phyloP scores from a whole-genome alignment of 2,888 invertebrate genomes.

The Rotaria sp. region DNA sequence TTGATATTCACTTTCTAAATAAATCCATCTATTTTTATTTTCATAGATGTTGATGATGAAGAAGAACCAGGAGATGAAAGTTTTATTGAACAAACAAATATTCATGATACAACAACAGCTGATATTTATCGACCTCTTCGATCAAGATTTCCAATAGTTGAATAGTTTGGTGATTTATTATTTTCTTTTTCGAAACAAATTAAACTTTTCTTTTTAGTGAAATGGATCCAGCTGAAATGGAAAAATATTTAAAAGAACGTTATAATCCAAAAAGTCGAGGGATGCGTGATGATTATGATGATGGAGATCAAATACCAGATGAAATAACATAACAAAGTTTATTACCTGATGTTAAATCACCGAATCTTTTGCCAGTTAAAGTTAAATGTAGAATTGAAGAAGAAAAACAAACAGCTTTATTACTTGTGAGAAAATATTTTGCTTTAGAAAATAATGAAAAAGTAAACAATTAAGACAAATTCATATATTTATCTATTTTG shows the following conservation, averaged over 20 bases:
- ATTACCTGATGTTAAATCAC: conserved; percentile 61
- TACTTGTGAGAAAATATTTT: conserved; percentile 82
- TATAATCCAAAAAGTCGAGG: conserved; percentile 25
- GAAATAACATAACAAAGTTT: conserved; percentile 37
- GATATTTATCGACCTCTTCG: neutral
- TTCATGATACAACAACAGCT: conserved; percentile 23
- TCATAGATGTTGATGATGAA: conserved; percentile 35
- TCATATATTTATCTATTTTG: too few species aligned
- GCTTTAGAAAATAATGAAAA: neutral
- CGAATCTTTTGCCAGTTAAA: conserved; percentile 98
- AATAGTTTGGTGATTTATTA: too few species aligned
- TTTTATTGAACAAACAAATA: conserved; percentile 23
- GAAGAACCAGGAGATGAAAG: conserved; percentile 37
- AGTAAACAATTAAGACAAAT: too few species aligned
- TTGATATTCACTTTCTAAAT: too few species aligned
- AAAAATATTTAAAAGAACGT: conserved; percentile 34
- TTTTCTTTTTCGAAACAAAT: too few species aligned
- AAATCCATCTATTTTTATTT: neutral
- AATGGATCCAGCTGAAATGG: too few species aligned
- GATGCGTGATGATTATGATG: neutral
- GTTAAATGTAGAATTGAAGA: conserved; percentile 95
- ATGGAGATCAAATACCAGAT: conserved; percentile 34
- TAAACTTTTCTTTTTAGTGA: conserved; percentile 16
- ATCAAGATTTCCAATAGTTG: neutral
- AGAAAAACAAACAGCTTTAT: conserved; percentile 81